Evolutionary conservation across 2,113 vertebrate species (phyloP), one percentile per base, ranked within the genome.

Genomic region (Platysternon megacephalum): DNA sequence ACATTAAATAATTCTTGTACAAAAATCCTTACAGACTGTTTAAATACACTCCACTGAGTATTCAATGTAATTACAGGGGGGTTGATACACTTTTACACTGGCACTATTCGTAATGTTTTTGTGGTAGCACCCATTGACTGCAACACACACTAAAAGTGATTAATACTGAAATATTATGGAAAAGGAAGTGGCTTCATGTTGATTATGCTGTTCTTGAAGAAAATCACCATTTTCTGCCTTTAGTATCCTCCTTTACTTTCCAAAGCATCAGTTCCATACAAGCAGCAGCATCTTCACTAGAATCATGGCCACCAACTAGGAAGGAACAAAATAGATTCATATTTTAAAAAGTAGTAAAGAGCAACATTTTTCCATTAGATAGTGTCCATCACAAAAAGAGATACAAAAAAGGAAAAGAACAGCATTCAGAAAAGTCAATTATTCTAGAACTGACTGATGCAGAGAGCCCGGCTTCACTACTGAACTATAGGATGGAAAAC

Each of bases 251-350:
- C 93, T 98, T 99, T 29, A 98, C 85, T 90, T 98, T 99, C 98
- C 99, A 98, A 52, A 99, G 92, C 94, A 98, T 98, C 11, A 99
- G 98, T 82, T 99, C 99, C 98, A 99, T 99, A 91, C 98, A 99
- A n/a, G 98, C 97, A 4, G 89, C 56, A 44, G 98, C 98, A 52
- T 98, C 98, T 80, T 99, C 98, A 61, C 95, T 98, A 79, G 98
- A 98, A 96, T 98, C 98, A 35, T 98, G 98, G 55, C 98, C 98
- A 95, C 49, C 96, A 94, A 97, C 98, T 98, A 88, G 24, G 76
- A 6, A 2, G 56, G 12, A 72, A 85, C 1, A 88, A 79, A 61
- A 84, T 68, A 68, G 52, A 61, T 81, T 52, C 35, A 19, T 7
- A 74, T 74, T 74, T 42, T 39, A 42, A 17, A 42, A 26, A 26